Conservation (phyloP, 2,113 vertebrate genomes). For the Gambusia holbrooki region DNA sequence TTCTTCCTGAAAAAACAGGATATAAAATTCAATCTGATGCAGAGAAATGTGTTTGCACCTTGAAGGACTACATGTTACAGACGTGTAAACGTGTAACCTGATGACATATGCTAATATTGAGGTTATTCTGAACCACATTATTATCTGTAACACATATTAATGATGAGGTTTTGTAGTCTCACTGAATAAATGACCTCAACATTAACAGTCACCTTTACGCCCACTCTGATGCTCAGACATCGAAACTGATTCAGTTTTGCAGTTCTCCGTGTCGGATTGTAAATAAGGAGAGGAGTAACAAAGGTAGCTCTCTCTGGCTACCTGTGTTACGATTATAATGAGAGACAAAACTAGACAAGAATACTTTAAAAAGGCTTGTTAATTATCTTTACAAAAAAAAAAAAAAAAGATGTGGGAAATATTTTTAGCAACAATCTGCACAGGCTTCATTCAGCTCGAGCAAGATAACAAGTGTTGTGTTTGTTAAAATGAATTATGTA, state of each 20-base stretch:
- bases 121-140: conserved; percentile 29
- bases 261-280: neutral
- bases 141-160: conserved; percentile 40
- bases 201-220: conserved; percentile 50
- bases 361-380: neutral
- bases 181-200: conserved; percentile 57
- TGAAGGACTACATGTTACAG: too few relatives aligned
- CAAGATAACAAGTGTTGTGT: too few relatives aligned
- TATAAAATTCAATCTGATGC: neutral
- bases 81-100: neutral
- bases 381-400: neutral
- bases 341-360: neutral
- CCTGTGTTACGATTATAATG: too few relatives aligned
- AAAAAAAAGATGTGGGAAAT: too few relatives aligned
- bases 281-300: neutral
- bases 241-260: neutral
- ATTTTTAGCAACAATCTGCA: too few relatives aligned
- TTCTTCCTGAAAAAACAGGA: neutral
- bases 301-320: too few relatives aligned
- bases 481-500: too few relatives aligned
- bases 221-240: conserved; percentile 20
- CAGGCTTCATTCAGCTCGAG: too few relatives aligned
- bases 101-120: conserved; percentile 39
- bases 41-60: neutral
- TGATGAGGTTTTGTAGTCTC: conserved; percentile 53